These are phyloP conservation scores for Stenolophus ochropezus DNA, from an alignment of 2,888 invertebrate genomes.

Conservation along the genomic window DNA sequence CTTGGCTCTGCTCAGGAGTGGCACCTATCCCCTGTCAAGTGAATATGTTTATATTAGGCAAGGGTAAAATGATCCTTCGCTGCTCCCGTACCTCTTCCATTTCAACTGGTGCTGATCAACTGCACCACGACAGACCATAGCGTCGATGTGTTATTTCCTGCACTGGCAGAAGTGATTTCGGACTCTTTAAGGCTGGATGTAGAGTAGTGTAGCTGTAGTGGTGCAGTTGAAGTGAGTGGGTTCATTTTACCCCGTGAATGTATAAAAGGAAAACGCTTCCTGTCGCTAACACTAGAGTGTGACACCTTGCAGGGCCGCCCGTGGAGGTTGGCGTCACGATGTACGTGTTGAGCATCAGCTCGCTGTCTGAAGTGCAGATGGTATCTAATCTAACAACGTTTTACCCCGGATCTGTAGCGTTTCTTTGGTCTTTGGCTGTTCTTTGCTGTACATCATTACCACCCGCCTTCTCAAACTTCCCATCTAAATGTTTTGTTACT, in stretches of 20 bases:
- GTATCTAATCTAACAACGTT: conserved; percentile 74
- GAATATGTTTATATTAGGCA: not conserved
- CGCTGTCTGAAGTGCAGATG: conserved; percentile 98
- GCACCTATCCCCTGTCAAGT: not conserved
- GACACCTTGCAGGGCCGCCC: conserved; percentile 90
- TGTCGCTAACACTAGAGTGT: conserved; percentile 46
- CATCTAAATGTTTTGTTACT: conserved; percentile 7
- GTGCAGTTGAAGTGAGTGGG: not conserved
- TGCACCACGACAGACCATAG: not conserved
- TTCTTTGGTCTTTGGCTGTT: conserved; percentile 42
- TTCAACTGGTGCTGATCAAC: not conserved
- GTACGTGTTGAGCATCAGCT: conserved; percentile 98
- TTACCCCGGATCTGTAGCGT: conserved; percentile 35
- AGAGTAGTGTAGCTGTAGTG: not conserved
- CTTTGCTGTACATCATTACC: conserved; percentile 37
- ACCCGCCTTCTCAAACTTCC: conserved; percentile 9
- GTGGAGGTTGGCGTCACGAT: conserved; percentile 98
- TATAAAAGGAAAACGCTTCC: not conserved
- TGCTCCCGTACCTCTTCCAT: not conserved
- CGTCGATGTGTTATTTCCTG: too few species aligned
- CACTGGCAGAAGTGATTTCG: too few species aligned
- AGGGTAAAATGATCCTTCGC: not conserved
- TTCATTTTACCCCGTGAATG: not conserved
- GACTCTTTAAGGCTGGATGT: too few species aligned
- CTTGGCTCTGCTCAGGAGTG: not conserved